phyloP scores from a whole-genome alignment of 1,140 invertebrate species.

The Calycopis cecrops region DNA sequence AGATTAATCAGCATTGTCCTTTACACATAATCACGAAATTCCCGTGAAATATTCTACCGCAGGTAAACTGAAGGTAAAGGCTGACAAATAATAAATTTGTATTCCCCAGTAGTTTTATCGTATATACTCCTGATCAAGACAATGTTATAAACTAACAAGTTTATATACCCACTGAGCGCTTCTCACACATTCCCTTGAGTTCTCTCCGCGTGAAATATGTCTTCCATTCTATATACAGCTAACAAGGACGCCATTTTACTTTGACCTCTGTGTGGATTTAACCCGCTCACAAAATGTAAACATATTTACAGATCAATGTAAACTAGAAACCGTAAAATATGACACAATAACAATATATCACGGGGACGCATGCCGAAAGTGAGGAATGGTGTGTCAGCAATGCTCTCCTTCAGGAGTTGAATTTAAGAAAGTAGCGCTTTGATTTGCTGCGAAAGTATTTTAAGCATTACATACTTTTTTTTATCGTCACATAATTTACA shows the following conservation, averaged over 20 bases:
- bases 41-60: too few relatives aligned
- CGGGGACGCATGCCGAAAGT: slow-evolving; percentile 43
- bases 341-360: slow-evolving; percentile 51
- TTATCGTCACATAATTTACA: too few relatives aligned
- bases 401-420: slow-evolving; percentile 36
- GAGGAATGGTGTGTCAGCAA: slow-evolving; percentile 39
- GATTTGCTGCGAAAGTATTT: slow-evolving; percentile 13
- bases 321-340: slow-evolving; percentile 31
- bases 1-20: too few relatives aligned
- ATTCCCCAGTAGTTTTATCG: slow-evolving; percentile 4
- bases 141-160: slow-evolving; percentile 11
- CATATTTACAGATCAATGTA: slow-evolving; percentile 21
- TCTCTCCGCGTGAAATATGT: slow-evolving; percentile 28
- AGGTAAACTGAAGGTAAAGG: too few relatives aligned
- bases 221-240: slow-evolving; percentile 25
- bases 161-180: slow-evolving; percentile 17
- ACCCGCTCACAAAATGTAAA: neutral
- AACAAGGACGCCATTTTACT: slow-evolving; percentile 25
- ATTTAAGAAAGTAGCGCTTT: slow-evolving; percentile 13
- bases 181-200: slow-evolving; percentile 26
- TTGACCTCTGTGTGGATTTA: slow-evolving; percentile 17
- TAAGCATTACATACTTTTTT: neutral
- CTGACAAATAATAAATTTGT: too few relatives aligned
- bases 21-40: too few relatives aligned
- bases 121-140: slow-evolving; percentile 6